These are phyloP conservation scores for Drosophila erecta DNA, from an alignment of 1,140 invertebrate genomes.

Conservation along the genomic window DNA sequence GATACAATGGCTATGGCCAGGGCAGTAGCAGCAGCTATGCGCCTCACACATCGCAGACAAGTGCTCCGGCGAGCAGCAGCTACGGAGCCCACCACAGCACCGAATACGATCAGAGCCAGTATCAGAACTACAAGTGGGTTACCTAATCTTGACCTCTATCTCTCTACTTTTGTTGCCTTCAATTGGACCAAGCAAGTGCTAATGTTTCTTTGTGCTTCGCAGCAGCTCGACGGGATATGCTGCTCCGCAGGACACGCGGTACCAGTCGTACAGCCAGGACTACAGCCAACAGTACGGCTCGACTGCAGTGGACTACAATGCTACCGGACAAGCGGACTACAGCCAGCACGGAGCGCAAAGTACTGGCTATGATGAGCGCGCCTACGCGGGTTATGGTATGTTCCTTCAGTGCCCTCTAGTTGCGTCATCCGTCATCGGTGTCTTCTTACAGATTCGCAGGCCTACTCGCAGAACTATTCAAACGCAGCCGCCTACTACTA, in stretches of 20 bases:
- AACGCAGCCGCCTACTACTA: slow-evolving; percentile 84
- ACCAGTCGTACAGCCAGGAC: slow-evolving; percentile 78
- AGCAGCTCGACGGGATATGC: slow-evolving; percentile 73
- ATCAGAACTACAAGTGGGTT: slow-evolving; percentile 76
- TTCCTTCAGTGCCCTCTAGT: slow-evolving; percentile 4
- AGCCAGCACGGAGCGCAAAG: slow-evolving; percentile 69
- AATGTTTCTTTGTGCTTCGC: slow-evolving; percentile 8
- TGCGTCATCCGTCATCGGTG: slow-evolving; percentile 17
- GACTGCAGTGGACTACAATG: slow-evolving; percentile 78
- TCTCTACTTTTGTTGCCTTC: not conserved
- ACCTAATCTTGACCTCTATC: not conserved
- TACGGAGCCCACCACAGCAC: slow-evolving; percentile 66
- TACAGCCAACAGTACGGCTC: slow-evolving; percentile 82
- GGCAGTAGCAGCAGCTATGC: slow-evolving; percentile 67
- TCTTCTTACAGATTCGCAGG: slow-evolving; percentile 73
- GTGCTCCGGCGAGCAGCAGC: slow-evolving; percentile 64
- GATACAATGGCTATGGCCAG: slow-evolving; percentile 81
- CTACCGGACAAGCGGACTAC: slow-evolving; percentile 77
- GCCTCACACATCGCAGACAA: slow-evolving; percentile 58
- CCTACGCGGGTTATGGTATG: slow-evolving; percentile 83
- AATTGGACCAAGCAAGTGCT: not conserved
- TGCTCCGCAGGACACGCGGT: slow-evolving; percentile 75
- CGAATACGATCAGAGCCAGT: slow-evolving; percentile 83
- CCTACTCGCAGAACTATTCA: slow-evolving; percentile 80
- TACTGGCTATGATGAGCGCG: slow-evolving; percentile 73